Conservation (phyloP, 1,140 invertebrate species). For the Papilio polyxenes region DNA sequence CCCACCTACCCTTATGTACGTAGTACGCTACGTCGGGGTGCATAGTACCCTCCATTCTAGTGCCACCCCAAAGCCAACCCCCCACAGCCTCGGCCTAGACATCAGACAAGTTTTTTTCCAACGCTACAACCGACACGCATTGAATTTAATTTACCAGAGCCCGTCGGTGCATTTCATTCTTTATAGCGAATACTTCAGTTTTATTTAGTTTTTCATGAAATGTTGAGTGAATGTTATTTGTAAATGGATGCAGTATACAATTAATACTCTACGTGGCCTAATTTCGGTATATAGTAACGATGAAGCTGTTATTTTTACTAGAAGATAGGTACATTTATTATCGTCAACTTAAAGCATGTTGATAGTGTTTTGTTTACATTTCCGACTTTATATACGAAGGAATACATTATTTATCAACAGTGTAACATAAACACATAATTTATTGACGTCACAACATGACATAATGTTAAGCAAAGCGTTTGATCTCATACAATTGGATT, state of each 20-base stretch:
- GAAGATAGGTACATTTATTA: not conserved
- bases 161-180: constrained; percentile 45
- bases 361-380: not conserved
- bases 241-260: not conserved
- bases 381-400: constrained; percentile 1
- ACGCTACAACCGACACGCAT: constrained; percentile 47
- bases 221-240: not conserved
- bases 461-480: constrained; percentile 53
- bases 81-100: constrained; percentile 47
- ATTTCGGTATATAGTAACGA: not conserved
- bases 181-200: constrained; percentile 11
- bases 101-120: constrained; percentile 53
- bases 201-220: constrained; percentile 6
- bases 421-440: constrained; percentile 14
- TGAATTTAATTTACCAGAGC: constrained; percentile 53
- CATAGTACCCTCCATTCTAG: constrained; percentile 67
- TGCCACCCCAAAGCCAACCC: constrained; percentile 45
- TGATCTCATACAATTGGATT: constrained; percentile 48
- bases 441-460: constrained; percentile 54
- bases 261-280: not conserved
- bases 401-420: constrained; percentile 15
- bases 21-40: constrained; percentile 55
- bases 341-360: not conserved
- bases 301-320: not conserved
- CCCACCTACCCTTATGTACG: constrained; percentile 50